phyloP scores from a whole-genome alignment of 2,888 invertebrate species.

The Netelia melanura region DNA sequence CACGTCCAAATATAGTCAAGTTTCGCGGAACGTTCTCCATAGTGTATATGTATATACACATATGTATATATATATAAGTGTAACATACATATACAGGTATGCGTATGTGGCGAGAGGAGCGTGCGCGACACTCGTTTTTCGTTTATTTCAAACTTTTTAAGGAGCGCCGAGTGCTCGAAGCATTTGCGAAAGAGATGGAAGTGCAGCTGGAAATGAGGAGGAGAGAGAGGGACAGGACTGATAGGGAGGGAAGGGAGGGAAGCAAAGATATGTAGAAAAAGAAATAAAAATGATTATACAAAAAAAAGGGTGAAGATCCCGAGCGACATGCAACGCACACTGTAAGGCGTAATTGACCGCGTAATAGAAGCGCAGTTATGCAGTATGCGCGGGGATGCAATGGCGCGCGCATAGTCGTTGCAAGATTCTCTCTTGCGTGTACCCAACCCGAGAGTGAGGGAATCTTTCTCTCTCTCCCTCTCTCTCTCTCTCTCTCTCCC shows the following conservation, averaged over 20 bases:
- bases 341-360: conserved; percentile 80
- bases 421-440: conserved; percentile 3
- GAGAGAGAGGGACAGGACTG: neutral
- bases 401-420: conserved; percentile 39
- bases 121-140: conserved; percentile 65
- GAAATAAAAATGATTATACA: neutral
- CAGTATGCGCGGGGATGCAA: conserved; percentile 73
- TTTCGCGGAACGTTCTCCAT: conserved; percentile 64
- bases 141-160: conserved; percentile 65
- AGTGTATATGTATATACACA: conserved; percentile 6
- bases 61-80: conserved; percentile 17
- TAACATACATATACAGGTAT: conserved; percentile 11
- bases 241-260: neutral
- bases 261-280: neutral
- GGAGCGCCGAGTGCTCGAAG: conserved; percentile 58
- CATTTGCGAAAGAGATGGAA: conserved; percentile 49
- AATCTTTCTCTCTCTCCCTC: conserved; percentile 6
- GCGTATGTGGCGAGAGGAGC: conserved; percentile 46
- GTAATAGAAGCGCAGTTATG: conserved; percentile 82
- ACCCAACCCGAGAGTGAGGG: conserved; percentile 33
- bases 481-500: conserved; percentile 2
- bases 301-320: conserved; percentile 47
- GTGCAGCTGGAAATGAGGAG: conserved; percentile 6
- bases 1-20: conserved; percentile 68
- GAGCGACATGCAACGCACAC: conserved; percentile 73